Conservation (phyloP, 2,113 vertebrate species). For the Todiramphus saurophagus region DNA sequence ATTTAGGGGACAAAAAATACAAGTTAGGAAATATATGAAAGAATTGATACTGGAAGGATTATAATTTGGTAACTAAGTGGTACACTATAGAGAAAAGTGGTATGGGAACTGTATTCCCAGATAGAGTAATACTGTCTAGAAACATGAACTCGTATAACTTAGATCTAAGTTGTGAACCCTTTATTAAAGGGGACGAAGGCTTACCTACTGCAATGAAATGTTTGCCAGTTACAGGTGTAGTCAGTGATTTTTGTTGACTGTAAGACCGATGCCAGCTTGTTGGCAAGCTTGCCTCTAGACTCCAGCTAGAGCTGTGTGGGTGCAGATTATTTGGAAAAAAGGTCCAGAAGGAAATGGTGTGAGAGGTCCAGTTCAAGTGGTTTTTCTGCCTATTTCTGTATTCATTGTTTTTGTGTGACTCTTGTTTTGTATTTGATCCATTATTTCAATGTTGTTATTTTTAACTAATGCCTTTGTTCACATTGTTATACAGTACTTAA, state of each 20-base stretch:
- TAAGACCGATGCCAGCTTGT: background rate
- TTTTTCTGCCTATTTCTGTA: background rate
- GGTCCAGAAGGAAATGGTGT: background rate
- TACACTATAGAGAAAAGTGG: background rate
- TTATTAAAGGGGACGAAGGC: rapidly evolving
- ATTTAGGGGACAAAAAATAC: background rate
- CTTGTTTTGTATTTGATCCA: background rate
- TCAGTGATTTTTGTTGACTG: background rate
- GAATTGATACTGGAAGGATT: background rate
- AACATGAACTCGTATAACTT: background rate
- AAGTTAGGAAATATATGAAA: background rate
- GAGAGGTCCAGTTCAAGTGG: background rate
- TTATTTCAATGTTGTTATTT: background rate
- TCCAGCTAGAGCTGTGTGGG: background rate
- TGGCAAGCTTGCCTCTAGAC: background rate
- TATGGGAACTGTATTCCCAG: background rate
- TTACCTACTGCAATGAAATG: background rate
- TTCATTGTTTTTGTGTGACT: background rate
- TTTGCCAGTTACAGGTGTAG: background rate
- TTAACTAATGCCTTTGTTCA: background rate
- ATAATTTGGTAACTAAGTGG: background rate
- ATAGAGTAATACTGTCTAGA: background rate
- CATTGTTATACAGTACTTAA: background rate
- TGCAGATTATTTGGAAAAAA: background rate
- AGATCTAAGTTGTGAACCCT: background rate